Conservation (phyloP, 2,113 vertebrate genomes). For the Amblyopsis rosae region DNA sequence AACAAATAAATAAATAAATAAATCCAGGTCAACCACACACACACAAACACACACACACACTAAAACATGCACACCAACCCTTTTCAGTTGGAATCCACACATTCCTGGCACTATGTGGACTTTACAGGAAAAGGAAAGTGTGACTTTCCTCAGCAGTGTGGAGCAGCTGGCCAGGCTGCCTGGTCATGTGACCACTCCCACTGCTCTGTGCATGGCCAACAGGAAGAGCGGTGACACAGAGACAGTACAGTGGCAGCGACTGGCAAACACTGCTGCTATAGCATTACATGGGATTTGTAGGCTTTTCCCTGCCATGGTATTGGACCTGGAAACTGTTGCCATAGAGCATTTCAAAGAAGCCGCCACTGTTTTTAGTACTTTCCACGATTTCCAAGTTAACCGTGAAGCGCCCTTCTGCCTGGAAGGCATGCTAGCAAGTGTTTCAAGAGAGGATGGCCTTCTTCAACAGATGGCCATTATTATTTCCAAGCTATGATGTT, state of each 20-base stretch:
- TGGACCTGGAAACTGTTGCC: conserved; percentile 10
- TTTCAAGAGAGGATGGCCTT: conserved; percentile 3
- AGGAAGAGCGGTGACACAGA: conserved; percentile 47
- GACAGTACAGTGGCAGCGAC: neutral
- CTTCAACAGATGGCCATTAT: neutral
- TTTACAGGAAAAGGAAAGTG: conserved; percentile 45
- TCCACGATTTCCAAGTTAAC: conserved; percentile 27
- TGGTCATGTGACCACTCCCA: conserved; percentile 39
- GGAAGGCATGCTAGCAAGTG: neutral
- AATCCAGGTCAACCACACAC: neutral
- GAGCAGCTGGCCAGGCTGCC: conserved; percentile 27
- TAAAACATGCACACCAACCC: neutral
- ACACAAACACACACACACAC: conserved; percentile 5
- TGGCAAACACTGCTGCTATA: conserved; percentile 17
- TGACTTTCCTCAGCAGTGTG: conserved; percentile 38
- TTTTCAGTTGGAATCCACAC: conserved; percentile 31
- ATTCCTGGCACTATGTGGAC: conserved; percentile 1
- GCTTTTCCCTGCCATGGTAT: neutral
- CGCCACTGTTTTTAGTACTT: neutral
- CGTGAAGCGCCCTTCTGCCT: neutral
- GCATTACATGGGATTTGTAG: conserved; percentile 12
- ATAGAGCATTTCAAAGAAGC: conserved; percentile 24
- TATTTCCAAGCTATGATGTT: neutral
- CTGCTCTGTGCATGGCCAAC: conserved; percentile 25
- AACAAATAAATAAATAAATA: no score